A percentile compares a stretch with the other conserved stretches of the same genome.
Evolutionary conservation across 2,888 invertebrate genomes (phyloP).

Genomic region (Torymus auratus): DNA sequence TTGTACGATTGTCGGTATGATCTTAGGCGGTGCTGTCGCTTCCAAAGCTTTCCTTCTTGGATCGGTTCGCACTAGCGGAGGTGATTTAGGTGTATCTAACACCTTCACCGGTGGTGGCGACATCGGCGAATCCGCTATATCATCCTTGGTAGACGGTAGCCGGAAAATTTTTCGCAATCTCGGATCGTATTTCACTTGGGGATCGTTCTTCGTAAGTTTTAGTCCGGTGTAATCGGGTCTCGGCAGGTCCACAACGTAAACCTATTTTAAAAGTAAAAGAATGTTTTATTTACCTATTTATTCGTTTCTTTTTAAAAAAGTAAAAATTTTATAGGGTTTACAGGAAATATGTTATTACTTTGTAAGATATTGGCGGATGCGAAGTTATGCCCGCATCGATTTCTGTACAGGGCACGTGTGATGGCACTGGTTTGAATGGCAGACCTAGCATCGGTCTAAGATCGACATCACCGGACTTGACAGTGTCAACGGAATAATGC

Average conservation of each 20-base stretch:
- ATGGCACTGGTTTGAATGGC: conserved; percentile 88
- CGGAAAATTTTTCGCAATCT: conserved; percentile 86
- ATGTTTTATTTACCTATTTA: no score
- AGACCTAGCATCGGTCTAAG: conserved; percentile 82
- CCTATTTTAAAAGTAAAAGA: conserved; percentile 27
- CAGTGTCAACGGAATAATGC: conserved; percentile 64
- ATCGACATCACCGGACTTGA: conserved; percentile 82
- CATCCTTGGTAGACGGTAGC: conserved; percentile 78
- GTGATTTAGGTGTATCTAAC: conserved; percentile 75
- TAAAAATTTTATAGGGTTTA: background rate
- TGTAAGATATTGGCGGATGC: conserved; percentile 86
- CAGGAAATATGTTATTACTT: conserved; percentile 64
- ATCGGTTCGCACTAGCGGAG: conserved; percentile 71
- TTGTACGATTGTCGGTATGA: conserved; percentile 65
- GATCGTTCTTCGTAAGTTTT: conserved; percentile 83
- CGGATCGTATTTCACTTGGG: conserved; percentile 86
- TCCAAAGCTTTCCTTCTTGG: conserved; percentile 73
- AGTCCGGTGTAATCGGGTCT: conserved; percentile 87
- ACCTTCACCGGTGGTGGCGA: conserved; percentile 78
- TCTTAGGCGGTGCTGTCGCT: conserved; percentile 60
- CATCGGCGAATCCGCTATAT: conserved; percentile 81
- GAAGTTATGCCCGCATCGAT: conserved; percentile 89
- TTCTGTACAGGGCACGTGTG: conserved; percentile 90
- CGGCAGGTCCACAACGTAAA: conserved; percentile 81
- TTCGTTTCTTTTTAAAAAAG: background rate